Conservation (phyloP, 2,888 invertebrate genomes). For the Rugalucina vietnamica region DNA sequence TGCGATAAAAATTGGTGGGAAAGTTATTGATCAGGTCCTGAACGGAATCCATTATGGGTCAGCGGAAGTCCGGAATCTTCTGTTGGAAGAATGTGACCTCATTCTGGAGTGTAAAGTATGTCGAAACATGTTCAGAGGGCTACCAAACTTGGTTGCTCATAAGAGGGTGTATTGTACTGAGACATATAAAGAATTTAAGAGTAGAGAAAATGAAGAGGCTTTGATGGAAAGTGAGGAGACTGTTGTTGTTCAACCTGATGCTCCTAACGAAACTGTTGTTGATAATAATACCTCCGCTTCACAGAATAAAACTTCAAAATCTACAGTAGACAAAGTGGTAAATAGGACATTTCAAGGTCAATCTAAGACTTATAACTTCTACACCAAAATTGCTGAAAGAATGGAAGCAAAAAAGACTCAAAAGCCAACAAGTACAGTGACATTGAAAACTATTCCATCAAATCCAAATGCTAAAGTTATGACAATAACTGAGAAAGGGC, state of each 20-base stretch:
- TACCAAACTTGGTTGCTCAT: slow-evolving; percentile 95
- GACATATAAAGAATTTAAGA: slow-evolving; percentile 49
- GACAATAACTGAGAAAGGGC: neutral
- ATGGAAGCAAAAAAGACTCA: slow-evolving; percentile 62
- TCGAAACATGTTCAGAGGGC: slow-evolving; percentile 92
- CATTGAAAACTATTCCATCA: slow-evolving; percentile 67
- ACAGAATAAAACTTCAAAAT: neutral
- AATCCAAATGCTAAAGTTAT: slow-evolving; percentile 72
- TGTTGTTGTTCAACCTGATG: slow-evolving; percentile 72
- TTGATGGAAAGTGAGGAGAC: slow-evolving; percentile 61
- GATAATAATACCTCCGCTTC: neutral
- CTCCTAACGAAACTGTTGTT: slow-evolving; percentile 59
- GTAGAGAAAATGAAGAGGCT: slow-evolving; percentile 32
- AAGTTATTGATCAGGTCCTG: slow-evolving; percentile 86
- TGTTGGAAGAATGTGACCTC: slow-evolving; percentile 93
- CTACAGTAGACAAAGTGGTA: slow-evolving; percentile 61
- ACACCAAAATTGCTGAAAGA: slow-evolving; percentile 73
- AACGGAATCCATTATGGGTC: slow-evolving; percentile 89
- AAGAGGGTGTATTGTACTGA: slow-evolving; percentile 91
- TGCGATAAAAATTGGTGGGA: slow-evolving; percentile 72
- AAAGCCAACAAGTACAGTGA: slow-evolving; percentile 59
- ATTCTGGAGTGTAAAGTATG: slow-evolving; percentile 96
- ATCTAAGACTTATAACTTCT: slow-evolving; percentile 72
- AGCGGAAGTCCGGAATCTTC: slow-evolving; percentile 89
- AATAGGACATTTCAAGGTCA: slow-evolving; percentile 69